These are phyloP conservation scores for Abrostola tripartita DNA, from an alignment of 2,888 invertebrate species.

Conservation along the genomic window DNA sequence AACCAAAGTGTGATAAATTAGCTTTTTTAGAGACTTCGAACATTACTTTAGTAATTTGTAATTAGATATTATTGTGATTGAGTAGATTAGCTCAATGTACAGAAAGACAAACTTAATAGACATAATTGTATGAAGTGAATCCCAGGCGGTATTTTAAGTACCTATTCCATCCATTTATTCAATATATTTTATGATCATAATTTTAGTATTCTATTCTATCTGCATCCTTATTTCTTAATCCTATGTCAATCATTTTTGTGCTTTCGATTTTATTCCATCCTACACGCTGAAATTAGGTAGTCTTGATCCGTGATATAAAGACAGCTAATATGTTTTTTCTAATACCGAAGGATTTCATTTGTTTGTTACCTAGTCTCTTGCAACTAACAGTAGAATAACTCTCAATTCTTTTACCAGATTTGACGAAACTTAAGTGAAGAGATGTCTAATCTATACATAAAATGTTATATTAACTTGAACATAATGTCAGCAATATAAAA, in stretches of 20 bases:
- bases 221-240: constrained; percentile 1
- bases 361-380: too few relatives aligned
- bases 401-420: too few relatives aligned
- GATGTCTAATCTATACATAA: too few relatives aligned
- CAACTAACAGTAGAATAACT: too few relatives aligned
- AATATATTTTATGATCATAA: constrained; percentile 29
- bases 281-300: too few relatives aligned
- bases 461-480: too few relatives aligned
- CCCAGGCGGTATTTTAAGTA: constrained; percentile 45
- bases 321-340: too few relatives aligned
- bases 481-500: too few relatives aligned
- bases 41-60: constrained; percentile 51
- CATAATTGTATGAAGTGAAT: constrained; percentile 46
- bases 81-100: constrained; percentile 66
- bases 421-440: too few relatives aligned
- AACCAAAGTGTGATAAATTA: constrained; percentile 72
- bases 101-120: constrained; percentile 63
- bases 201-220: constrained; percentile 4
- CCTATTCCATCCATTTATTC: constrained; percentile 60
- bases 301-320: too few relatives aligned
- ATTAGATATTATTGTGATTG: constrained; percentile 57
- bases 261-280: not conserved
- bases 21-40: constrained; percentile 59
- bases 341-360: too few relatives aligned
- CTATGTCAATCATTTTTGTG: not conserved